Evolutionary conservation across 2,888 invertebrate species (phyloP).

Genomic region (Athetis lepigone): DNA sequence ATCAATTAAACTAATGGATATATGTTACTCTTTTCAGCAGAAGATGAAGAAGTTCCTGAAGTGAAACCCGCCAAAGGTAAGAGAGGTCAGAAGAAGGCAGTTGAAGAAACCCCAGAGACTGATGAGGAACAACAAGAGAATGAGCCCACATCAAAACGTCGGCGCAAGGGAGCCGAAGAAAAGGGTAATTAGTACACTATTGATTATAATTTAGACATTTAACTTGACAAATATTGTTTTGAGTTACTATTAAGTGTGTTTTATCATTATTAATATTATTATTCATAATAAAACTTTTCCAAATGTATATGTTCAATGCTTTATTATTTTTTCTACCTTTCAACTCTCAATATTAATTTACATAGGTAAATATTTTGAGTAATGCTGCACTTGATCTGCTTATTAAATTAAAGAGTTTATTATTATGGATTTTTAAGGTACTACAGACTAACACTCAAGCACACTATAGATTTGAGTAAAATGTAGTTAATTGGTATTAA

Average conservation of each 20-base stretch:
- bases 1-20: neutral
- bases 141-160: constrained; percentile 80
- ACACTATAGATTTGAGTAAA: neutral
- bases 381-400: constrained; percentile 38
- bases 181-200: constrained; percentile 87
- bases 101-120: constrained; percentile 67
- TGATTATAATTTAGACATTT: constrained; percentile 70
- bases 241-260: constrained; percentile 81
- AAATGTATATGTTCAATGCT: constrained; percentile 80
- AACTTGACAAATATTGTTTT: constrained; percentile 77
- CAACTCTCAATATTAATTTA: constrained; percentile 29
- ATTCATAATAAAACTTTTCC: constrained; percentile 84
- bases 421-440: constrained; percentile 16
- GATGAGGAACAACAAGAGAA: constrained; percentile 77
- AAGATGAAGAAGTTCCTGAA: constrained; percentile 75
- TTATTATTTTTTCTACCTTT: constrained; percentile 77
- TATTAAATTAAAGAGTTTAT: constrained; percentile 34
- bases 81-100: constrained; percentile 79
- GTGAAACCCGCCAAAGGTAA: constrained; percentile 80
- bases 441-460: constrained; percentile 34
- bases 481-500: constrained; percentile 16
- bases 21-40: constrained; percentile 67
- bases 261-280: constrained; percentile 73
- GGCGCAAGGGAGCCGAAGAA: constrained; percentile 82
- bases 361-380: constrained; percentile 9